Conservation (phyloP, 1,140 invertebrate genomes). For the Pantala flavescens region DNA sequence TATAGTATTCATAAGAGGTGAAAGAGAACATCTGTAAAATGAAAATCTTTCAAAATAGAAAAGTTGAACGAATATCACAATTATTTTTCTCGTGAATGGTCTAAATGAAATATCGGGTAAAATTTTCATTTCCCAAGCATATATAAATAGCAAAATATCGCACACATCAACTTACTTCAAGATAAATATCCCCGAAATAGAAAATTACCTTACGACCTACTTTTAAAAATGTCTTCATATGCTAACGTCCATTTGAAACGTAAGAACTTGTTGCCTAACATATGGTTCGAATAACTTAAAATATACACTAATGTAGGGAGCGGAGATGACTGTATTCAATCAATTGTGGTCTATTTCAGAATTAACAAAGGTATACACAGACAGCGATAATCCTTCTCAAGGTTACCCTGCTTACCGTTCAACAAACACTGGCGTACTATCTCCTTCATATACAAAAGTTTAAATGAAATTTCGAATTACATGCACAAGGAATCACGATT, state of each 20-base stretch:
- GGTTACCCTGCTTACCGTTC: constrained; percentile 7
- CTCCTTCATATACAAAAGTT: not conserved
- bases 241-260: not conserved
- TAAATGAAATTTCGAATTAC: constrained; percentile 8
- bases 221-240: constrained; percentile 11
- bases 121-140: no score
- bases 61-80: no score
- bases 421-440: constrained; percentile 5
- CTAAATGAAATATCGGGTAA: no score
- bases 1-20: no score
- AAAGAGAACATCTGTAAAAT: no score
- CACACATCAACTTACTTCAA: no score
- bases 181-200: not conserved
- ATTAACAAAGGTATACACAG: constrained; percentile 3
- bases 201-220: not conserved
- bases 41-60: no score
- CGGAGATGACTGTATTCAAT: not conserved
- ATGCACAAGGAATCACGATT: not conserved
- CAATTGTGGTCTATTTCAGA: not conserved
- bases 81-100: no score
- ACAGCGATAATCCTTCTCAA: constrained; percentile 5
- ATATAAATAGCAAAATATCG: no score
- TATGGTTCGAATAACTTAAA: not conserved
- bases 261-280: constrained; percentile 9
- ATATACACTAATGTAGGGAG: not conserved